Evolutionary conservation across 2,888 invertebrate genomes (phyloP), one percentile per base, ranked within the genome.

Genomic region (Rhingia campestris): DNA sequence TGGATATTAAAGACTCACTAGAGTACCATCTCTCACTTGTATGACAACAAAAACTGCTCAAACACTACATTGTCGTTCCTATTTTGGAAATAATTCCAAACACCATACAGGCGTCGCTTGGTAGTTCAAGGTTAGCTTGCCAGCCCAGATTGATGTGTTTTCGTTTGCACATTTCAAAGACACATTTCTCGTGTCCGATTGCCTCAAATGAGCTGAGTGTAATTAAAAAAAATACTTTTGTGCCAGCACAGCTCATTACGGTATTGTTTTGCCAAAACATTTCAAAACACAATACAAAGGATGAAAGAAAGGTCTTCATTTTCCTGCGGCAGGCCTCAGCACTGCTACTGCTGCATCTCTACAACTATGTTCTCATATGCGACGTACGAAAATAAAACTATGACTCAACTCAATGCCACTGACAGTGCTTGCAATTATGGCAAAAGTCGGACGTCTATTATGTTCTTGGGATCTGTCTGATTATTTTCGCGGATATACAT

Each of bases 401-500:
- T 81, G 81, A 81, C 70, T 81, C 75, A 81, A 66, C 58, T 70
- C 69, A 70, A 70, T 70, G 59, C 45, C 66, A 66, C 49, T 69
- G 67, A 6, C 67, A 47, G 22, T 37, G 33, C 32, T 41, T 47
- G 69, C 75, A 51, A 73, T 73, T 58, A 80, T 53, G 35, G 69
- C 63, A 35, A 53, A 43, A 51, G 49, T 33, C 37, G n/a, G 41
- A 53, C 66, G 47, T 54, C 61, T 66, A 61, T 66, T 73, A 54
- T 33, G 10, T 35, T 35, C 35, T 22, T 47, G 35, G 61, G 22
- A 51, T 58, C 35, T 67, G 54, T n/a, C 54, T 81, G 51, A 61
- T 75, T 69, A 45, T 72, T 61, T 76, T 76, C 81, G 76, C 81
- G 81, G 81, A 81, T 75, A 81, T 59, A 74, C 69, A 80, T 47